Evolutionary conservation across 2,113 vertebrate genomes (phyloP).

Genomic region (Cranoglanis bouderius): DNA sequence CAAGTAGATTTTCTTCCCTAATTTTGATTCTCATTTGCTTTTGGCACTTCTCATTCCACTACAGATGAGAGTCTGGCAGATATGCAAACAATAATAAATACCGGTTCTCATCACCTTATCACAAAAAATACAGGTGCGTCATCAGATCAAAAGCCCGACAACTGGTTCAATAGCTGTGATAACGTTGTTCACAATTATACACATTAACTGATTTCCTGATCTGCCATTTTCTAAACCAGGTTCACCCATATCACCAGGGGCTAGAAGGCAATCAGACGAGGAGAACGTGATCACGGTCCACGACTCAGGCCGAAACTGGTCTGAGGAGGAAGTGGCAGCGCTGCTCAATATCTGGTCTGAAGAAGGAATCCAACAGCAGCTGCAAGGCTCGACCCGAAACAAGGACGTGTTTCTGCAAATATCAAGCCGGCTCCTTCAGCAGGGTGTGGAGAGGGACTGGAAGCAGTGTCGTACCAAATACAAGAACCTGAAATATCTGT

Average conservation of each 20-base stretch:
- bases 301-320: conserved; percentile 83
- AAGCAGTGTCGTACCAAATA: conserved; percentile 88
- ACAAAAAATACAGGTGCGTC: conserved; percentile 42
- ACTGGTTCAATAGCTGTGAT: background rate
- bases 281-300: conserved; percentile 78
- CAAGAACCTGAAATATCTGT: conserved; percentile 89
- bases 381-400: conserved; percentile 85
- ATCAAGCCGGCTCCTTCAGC: conserved; percentile 77
- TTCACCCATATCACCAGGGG: conserved; percentile 54
- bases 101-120: conserved; percentile 38
- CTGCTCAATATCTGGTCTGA: conserved; percentile 83
- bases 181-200: background rate
- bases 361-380: conserved; percentile 78
- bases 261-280: conserved; percentile 62
- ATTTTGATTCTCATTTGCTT: background rate
- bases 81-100: conserved; percentile 54
- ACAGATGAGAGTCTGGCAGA: conserved; percentile 56
- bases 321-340: conserved; percentile 83
- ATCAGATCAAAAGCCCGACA: background rate
- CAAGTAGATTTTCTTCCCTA: background rate
- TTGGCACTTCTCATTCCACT: background rate
- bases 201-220: background rate
- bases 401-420: conserved; percentile 88
- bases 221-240: conserved; percentile 1
- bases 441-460: conserved; percentile 85